phyloP scores from a whole-genome alignment of 1,140 invertebrate genomes.

The Penaeus japonicus region DNA sequence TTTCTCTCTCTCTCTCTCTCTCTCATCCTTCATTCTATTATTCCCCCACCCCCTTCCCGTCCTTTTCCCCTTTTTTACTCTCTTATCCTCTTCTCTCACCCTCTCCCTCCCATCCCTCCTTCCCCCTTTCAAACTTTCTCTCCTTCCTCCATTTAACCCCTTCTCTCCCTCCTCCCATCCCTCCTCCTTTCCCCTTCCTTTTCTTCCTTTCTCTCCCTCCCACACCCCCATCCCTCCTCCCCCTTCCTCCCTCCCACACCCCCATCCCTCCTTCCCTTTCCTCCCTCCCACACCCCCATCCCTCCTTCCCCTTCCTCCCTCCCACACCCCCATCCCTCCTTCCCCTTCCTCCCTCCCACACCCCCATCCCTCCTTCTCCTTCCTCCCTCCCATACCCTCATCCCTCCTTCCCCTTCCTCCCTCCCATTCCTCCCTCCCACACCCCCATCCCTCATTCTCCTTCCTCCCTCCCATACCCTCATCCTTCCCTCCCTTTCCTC shows the following conservation, averaged over 20 bases:
- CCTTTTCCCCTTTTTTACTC: slow-evolving; percentile 4
- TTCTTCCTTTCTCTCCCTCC: neutral
- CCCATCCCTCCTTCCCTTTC: neutral
- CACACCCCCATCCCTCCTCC: too few species aligned
- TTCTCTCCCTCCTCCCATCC: neutral
- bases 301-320: slow-evolving; percentile 8
- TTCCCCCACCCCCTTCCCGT: neutral
- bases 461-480: too few species aligned
- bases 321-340: too few species aligned
- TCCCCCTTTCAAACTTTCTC: neutral
- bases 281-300: neutral
- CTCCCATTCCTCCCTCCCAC: too few species aligned
- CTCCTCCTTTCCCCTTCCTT: neutral
- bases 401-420: neutral
- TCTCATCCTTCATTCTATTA: neutral
- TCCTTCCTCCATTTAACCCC: neutral
- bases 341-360: neutral
- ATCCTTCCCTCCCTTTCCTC: neutral
- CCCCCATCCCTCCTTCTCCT: neutral
- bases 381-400: neutral
- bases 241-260: neutral
- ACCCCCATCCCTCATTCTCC: neutral
- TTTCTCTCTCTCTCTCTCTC: neutral
- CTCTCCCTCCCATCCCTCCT: too few species aligned
- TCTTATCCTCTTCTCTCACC: neutral